Conservation (phyloP, 1,140 invertebrate genomes). For the Stegodyphus dumicola region DNA sequence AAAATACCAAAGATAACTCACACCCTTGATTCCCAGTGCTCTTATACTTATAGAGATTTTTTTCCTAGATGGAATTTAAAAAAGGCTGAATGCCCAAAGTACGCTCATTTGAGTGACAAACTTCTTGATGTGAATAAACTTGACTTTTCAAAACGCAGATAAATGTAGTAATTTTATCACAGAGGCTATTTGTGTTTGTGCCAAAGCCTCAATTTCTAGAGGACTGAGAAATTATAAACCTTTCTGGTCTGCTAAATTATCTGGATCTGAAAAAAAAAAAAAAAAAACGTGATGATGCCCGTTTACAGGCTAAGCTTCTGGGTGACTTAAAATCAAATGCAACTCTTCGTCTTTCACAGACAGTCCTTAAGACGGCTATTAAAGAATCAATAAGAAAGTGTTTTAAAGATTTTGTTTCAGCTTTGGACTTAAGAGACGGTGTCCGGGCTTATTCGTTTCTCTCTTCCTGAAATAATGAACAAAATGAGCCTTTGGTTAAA, state of each 20-base stretch:
- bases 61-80: constrained; percentile 21
- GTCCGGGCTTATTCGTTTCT: neutral
- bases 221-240: constrained; percentile 11
- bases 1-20: neutral
- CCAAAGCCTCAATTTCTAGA: constrained; percentile 14
- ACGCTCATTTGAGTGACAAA: neutral
- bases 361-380: neutral
- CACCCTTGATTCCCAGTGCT: neutral
- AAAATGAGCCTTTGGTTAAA: neutral
- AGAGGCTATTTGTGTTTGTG: neutral
- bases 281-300: neutral
- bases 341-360: neutral
- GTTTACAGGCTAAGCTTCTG: neutral
- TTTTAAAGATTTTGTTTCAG: neutral
- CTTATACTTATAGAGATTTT: neutral
- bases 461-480: neutral
- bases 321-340: neutral
- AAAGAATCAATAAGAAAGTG: neutral
- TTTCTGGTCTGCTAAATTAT: constrained; percentile 8
- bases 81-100: constrained; percentile 12
- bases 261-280: too few species aligned
- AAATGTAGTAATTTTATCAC: neutral
- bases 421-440: constrained; percentile 1
- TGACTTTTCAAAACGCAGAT: neutral
- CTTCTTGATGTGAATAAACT: constrained; percentile 5